Evolutionary conservation across 2,113 vertebrate genomes (phyloP), one percentile per base, ranked within the genome.

Genomic region (Aix galericulata): DNA sequence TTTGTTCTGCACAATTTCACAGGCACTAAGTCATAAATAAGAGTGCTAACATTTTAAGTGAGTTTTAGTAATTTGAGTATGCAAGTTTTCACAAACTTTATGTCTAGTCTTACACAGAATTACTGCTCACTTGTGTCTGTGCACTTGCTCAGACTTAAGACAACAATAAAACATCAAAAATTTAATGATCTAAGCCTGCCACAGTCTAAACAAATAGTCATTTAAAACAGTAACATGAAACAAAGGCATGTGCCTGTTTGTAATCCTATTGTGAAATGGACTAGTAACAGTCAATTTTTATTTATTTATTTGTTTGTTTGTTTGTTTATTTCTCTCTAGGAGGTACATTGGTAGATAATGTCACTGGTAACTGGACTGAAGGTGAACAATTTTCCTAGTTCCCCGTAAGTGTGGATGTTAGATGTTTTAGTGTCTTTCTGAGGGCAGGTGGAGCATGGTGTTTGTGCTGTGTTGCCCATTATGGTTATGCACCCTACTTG

Each of bases 1-100:
- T 95, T 95, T 94, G 31, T 96, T 96, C 75, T 88, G 62, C 46
- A 48, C 62, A 92, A 21, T 96, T 97, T 97, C 81, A 77, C 44
- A 72, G 32, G 50, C 64, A 92, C 11, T 82, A 89, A 93, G 66
- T 78, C 82, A 60, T 94, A 93, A 88, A 92, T 93, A 93, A 80
- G 4, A 6, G 13, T 82, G 17, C 71, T 93, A 82, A 83, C 6
- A 80, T 95, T 96, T 97, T 90, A 58, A 27, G 17, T 92, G n/a
- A 89, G 27, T 94, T 96, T 94, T 91, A 34, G 66, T 91, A 91
- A 82, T 88, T 77, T 56, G 44, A 53, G 13, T 89, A 91, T 92
- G 46, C 60, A 91, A 66, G 89, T 95, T 93, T 80, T 40, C 29
- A 83, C 66, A 90, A 85, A 85, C 18, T 74, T 94, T n/a, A 11